These are phyloP conservation scores for Psephotus haematonotus DNA, from an alignment of 2,113 vertebrate species.

Conservation along the genomic window DNA sequence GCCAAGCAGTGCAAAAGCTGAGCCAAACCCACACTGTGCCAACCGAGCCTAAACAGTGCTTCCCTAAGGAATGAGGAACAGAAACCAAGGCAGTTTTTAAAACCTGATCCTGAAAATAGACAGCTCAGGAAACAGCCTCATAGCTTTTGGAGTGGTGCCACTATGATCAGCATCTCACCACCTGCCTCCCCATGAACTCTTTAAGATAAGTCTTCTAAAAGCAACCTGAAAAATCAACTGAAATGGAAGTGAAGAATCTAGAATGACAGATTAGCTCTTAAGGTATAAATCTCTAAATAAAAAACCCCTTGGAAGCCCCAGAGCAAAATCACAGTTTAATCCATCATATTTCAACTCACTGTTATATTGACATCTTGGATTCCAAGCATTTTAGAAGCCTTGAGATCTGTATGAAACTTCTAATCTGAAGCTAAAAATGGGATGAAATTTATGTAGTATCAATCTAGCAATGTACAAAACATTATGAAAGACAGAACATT, in stretches of 20 bases:
- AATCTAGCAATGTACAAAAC: neutral
- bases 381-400: neutral
- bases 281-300: neutral
- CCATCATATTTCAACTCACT: neutral
- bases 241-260: neutral
- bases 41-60: neutral
- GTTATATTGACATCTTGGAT: neutral
- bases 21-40: neutral
- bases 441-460: neutral
- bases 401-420: neutral
- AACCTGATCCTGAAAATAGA: neutral
- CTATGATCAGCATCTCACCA: neutral
- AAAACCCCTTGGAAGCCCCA: neutral
- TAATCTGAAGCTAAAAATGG: neutral
- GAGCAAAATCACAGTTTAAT: neutral
- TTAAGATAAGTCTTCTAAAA: neutral
- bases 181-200: neutral
- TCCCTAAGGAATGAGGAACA: neutral
- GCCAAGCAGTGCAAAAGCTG: neutral
- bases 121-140: neutral
- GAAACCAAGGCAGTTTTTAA: neutral
- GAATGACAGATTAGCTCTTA: neutral
- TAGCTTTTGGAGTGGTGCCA: neutral
- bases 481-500: neutral
- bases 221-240: neutral